Conservation (phyloP, 2,113 vertebrate genomes). For the Aphyosemion australe region DNA sequence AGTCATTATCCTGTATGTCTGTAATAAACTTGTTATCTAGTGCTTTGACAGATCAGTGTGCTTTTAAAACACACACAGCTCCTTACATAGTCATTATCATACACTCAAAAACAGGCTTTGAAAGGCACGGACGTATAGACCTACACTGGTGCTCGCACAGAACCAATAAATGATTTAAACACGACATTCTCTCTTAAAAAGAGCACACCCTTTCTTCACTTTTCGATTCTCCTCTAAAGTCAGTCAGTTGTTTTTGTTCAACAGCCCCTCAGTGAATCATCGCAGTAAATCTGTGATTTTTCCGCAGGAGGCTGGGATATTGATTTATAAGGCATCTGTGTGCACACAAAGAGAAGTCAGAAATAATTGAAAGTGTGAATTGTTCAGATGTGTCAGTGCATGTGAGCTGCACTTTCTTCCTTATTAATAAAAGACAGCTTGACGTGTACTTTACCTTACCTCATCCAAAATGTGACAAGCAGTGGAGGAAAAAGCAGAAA, state of each 20-base stretch:
- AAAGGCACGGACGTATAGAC: neutral
- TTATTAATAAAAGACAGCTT: neutral
- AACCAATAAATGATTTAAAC: neutral
- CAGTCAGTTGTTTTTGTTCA: conserved; percentile 7
- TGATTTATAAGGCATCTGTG: conserved; percentile 19
- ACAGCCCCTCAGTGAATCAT: neutral
- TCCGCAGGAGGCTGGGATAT: conserved; percentile 24
- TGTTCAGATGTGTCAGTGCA: neutral
- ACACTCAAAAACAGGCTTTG: conserved; percentile 1
- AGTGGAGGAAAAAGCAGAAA: neutral
- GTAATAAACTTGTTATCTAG: neutral
- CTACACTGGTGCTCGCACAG: neutral
- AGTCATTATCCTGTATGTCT: conserved; percentile 5
- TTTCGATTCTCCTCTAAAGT: neutral
- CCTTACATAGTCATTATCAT: neutral
- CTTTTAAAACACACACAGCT: neutral
- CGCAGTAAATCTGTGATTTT: conserved; percentile 25
- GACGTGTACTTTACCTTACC: neutral
- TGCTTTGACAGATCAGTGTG: neutral
- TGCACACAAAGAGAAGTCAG: conserved; percentile 13
- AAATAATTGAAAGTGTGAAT: conserved; percentile 16
- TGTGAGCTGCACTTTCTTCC: neutral
- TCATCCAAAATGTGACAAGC: neutral
- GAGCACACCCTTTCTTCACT: neutral
- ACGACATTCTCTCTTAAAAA: neutral